Conservation (phyloP, 2,888 invertebrate species). For the Chrysolina americana region DNA sequence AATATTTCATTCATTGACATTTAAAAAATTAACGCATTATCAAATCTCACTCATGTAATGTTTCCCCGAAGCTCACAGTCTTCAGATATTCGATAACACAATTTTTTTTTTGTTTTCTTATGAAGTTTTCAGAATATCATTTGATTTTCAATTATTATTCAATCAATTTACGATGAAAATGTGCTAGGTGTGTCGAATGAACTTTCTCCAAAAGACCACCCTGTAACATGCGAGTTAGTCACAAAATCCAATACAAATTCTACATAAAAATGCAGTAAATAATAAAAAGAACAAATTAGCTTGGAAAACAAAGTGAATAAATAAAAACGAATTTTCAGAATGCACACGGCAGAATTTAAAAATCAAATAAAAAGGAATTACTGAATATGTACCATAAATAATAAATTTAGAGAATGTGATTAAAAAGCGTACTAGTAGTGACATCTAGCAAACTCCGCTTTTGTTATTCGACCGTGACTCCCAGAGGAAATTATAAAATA, state of each 20-base stretch:
- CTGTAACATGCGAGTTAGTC: too few species aligned
- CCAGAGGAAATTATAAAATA: slow-evolving; percentile 70
- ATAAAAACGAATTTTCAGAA: slow-evolving; percentile 50
- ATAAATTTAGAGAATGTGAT: slow-evolving; percentile 63
- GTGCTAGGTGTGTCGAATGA: too few species aligned
- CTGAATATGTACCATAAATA: slow-evolving; percentile 60
- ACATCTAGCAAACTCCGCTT: slow-evolving; percentile 59
- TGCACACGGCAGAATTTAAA: slow-evolving; percentile 50
- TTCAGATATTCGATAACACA: too few species aligned
- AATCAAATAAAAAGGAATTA: slow-evolving; percentile 62
- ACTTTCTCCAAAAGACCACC: too few species aligned
- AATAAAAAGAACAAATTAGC: slow-evolving; percentile 50
- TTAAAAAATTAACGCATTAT: too few species aligned
- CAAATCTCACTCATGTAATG: too few species aligned
- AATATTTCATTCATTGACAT: too few species aligned
- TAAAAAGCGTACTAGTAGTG: slow-evolving; percentile 62
- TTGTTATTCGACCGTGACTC: slow-evolving; percentile 54
- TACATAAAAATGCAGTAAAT: slow-evolving; percentile 45
- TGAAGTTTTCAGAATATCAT: too few species aligned
- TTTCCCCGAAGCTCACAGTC: too few species aligned
- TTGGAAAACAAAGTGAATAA: slow-evolving; percentile 53
- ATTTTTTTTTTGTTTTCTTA: too few species aligned
- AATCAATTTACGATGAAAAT: too few species aligned
- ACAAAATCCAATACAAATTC: slow-evolving; percentile 8
- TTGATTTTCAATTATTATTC: too few species aligned